Evolutionary conservation across 2,797 vertebrate species (phyloP), one percentile per base, ranked within the genome.

Genomic region (Bovichtus variegatus): DNA sequence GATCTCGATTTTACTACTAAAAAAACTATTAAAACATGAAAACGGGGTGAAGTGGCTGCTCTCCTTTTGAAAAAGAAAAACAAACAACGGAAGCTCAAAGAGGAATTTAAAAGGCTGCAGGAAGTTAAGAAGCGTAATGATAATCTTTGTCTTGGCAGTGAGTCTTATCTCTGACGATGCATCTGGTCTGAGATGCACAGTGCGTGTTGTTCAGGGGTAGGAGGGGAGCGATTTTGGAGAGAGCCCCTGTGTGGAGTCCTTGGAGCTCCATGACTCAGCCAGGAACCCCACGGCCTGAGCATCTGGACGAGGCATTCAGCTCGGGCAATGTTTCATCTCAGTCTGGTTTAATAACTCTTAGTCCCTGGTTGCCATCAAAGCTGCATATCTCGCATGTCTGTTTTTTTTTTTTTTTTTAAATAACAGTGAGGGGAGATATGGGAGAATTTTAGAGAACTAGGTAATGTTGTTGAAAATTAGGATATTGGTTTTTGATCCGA

Each of bases 301-400:
- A 95, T 93, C 92, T 94, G 93, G 90, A 92, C 83, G 3, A 77
- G 81, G 81, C 84, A 61, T 80, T 87, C 89, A 6, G 53, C 67
- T 69, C 44, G 10, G 66, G 41, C 57, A n/a, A 81, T 54, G 87
- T 66, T 86, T 91, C 87, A 83, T 90, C 85, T 81, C 77, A 71
- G 80, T 70, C 75, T 53, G 67, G 59, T 76, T 86, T 81, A 74
- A 86, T 82, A 85, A 81, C 84, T 81, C 71, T 31, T 31, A 19
- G 70, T 66, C 69, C 66, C 80, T 21, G 66, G 60, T 79, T 70
- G 80, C 69, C 64, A 77, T 87, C 82, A 81, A 70, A 84, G 86
- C 80, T 29, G 36, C 54, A 15, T 70, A 71, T 73, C 68, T 76
- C 31, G 6, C 71, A 61, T 44, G 69, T 27, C 71, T 72, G 67